Conservation (phyloP, 1,140 invertebrate species). For the Bombus sylvicola region DNA sequence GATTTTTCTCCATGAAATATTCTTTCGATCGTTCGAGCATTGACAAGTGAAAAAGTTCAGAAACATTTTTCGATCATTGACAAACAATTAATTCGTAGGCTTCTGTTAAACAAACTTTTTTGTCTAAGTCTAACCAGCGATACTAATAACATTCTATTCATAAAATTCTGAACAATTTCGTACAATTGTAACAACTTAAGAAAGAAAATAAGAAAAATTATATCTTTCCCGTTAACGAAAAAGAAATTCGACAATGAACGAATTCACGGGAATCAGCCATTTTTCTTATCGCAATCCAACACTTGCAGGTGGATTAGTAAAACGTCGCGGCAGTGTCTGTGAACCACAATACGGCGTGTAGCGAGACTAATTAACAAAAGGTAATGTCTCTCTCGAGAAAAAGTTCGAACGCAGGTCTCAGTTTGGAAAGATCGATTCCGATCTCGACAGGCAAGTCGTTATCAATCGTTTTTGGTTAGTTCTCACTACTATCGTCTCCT, state of each 20-base stretch:
- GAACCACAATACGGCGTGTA: slow-evolving; percentile 23
- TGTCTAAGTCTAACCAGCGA: too few relatives aligned
- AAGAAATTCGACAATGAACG: background rate
- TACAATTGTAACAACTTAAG: background rate
- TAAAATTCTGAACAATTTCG: background rate
- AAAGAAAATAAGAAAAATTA: background rate
- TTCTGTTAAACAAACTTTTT: background rate
- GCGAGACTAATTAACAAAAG: slow-evolving; percentile 18
- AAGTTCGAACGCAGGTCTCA: background rate
- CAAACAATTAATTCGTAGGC: background rate
- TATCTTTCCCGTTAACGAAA: background rate
- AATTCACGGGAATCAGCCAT: background rate
- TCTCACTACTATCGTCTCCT: background rate
- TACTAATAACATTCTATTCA: background rate
- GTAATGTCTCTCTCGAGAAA: slow-evolving; percentile 10
- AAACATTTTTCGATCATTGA: background rate
- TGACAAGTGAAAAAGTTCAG: background rate
- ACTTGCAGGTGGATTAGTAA: slow-evolving; percentile 73
- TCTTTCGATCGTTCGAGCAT: background rate
- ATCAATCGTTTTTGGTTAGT: background rate
- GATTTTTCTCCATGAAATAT: background rate
- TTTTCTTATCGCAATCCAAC: slow-evolving; percentile 1
- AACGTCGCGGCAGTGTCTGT: slow-evolving; percentile 42
- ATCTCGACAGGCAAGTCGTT: background rate
- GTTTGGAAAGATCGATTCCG: background rate